Conservation (phyloP, 2,888 invertebrate species). For the Pandemis heparana region DNA sequence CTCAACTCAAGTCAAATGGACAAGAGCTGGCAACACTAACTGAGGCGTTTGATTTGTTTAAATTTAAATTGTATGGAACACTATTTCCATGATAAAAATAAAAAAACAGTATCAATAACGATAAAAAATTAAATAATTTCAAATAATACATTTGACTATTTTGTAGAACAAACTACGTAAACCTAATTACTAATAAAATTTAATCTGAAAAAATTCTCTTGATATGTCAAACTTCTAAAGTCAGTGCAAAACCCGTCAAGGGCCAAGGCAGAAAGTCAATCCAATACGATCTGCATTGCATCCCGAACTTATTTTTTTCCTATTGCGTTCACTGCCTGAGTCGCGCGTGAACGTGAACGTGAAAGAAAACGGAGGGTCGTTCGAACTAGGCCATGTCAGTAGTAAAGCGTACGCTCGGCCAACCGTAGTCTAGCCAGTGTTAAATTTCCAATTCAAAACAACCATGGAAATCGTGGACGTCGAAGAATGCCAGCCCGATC, state of each 20-base stretch:
- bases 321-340: slow-evolving; percentile 45
- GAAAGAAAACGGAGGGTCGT: slow-evolving; percentile 64
- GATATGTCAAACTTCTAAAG: slow-evolving; percentile 17
- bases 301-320: slow-evolving; percentile 29
- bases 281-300: slow-evolving; percentile 7
- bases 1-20: too few relatives aligned
- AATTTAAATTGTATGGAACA: too few relatives aligned
- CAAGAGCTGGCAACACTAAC: too few relatives aligned
- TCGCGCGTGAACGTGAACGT: slow-evolving; percentile 57
- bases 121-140: too few relatives aligned
- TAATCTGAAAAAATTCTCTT: slow-evolving; percentile 8
- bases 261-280: slow-evolving; percentile 10
- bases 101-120: too few relatives aligned
- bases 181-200: neutral
- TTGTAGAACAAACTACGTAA: too few relatives aligned
- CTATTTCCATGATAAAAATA: too few relatives aligned
- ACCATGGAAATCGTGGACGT: slow-evolving; percentile 81
- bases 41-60: too few relatives aligned
- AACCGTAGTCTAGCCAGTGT: slow-evolving; percentile 56
- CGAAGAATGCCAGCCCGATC: slow-evolving; percentile 77
- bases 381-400: slow-evolving; percentile 72
- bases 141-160: too few relatives aligned
- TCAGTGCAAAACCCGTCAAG: slow-evolving; percentile 29
- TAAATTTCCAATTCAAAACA: slow-evolving; percentile 57
- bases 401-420: slow-evolving; percentile 53